phyloP scores from a whole-genome alignment of 2,797 vertebrate species.

The Sarcophilus harrisii region DNA sequence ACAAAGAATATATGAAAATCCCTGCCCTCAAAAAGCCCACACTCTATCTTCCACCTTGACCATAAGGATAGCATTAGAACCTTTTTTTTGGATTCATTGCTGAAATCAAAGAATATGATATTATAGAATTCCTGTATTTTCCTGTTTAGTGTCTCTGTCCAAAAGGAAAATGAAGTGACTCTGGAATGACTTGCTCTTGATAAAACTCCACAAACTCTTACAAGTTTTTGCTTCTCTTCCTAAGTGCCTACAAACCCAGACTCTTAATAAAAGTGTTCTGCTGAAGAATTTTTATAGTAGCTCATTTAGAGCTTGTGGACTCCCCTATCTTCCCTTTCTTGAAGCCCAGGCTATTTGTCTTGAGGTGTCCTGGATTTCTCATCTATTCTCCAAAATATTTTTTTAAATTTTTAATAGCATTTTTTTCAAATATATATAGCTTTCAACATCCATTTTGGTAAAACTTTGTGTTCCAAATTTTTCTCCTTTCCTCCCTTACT shows the following conservation, averaged over 20 bases:
- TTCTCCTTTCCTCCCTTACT: too few relatives aligned
- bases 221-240: neutral
- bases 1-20: neutral
- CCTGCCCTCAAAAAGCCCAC: neutral
- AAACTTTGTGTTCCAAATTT: too few relatives aligned
- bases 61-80: neutral
- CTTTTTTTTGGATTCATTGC: neutral
- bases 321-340: neutral
- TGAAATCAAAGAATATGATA: neutral
- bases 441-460: too few relatives aligned
- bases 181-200: neutral
- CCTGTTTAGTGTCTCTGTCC: neutral
- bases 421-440: too few relatives aligned
- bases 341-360: neutral
- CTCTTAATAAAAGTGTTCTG: neutral
- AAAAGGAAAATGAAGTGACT: neutral
- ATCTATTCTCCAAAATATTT: neutral
- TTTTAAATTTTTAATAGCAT: too few relatives aligned
- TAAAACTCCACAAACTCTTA: neutral
- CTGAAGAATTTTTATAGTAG: neutral
- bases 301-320: neutral
- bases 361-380: neutral
- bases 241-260: neutral
- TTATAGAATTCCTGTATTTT: neutral
- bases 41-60: neutral